phyloP scores from a whole-genome alignment of 2,888 invertebrate genomes.

The Miltochrista miniata region DNA sequence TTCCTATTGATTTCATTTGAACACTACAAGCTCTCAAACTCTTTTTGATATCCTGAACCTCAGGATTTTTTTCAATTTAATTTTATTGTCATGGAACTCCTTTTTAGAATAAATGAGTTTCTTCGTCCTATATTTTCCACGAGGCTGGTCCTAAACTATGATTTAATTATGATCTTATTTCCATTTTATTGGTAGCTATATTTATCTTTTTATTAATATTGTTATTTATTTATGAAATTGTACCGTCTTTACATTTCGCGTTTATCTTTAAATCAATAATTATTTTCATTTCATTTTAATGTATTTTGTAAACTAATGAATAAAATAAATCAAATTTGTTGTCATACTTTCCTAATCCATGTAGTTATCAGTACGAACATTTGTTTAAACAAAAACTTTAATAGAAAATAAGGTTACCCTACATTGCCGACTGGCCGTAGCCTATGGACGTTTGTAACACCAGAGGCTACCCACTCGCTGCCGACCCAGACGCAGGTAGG shows the following conservation, averaged over 20 bases:
- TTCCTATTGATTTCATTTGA: constrained; percentile 32
- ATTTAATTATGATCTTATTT: constrained; percentile 28
- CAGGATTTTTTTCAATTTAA: constrained; percentile 30
- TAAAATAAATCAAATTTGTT: constrained; percentile 4
- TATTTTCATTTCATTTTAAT: constrained; percentile 8
- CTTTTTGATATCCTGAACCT: constrained; percentile 29
- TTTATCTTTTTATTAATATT: constrained; percentile 17
- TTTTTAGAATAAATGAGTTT: constrained; percentile 67
- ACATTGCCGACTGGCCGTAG: no score
- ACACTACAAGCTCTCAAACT: constrained; percentile 42
- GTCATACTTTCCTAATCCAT: neutral
- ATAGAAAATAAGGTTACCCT: no score
- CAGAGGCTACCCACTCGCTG: no score
- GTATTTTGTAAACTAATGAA: constrained; percentile 10
- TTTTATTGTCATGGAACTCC: constrained; percentile 50
- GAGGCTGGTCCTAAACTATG: constrained; percentile 21
- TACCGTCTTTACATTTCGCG: neutral
- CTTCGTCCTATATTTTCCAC: constrained; percentile 42
- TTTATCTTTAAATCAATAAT: constrained; percentile 1
- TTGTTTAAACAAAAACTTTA: no score
- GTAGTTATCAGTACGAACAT: no score
- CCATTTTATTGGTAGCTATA: constrained; percentile 9
- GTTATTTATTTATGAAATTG: neutral
- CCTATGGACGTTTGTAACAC: no score
- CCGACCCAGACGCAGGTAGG: no score